Evolutionary conservation across 2,888 invertebrate species (phyloP).

Genomic region (Fragum whitleyi): DNA sequence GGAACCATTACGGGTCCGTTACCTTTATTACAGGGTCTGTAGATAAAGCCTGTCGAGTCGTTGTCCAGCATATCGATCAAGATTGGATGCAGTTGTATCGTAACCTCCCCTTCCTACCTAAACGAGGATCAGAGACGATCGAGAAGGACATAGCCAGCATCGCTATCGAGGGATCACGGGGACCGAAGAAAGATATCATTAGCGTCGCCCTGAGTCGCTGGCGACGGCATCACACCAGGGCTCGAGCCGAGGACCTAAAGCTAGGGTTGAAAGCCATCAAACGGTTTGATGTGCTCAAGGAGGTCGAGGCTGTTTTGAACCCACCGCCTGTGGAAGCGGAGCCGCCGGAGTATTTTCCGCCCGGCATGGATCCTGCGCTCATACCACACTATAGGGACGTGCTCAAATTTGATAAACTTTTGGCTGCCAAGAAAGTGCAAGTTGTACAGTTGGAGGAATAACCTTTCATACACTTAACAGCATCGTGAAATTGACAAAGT

Average conservation of each 20-base stretch:
- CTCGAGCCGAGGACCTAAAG: slow-evolving; percentile 78
- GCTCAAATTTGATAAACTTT: slow-evolving; percentile 77
- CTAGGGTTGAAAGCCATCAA: slow-evolving; percentile 71
- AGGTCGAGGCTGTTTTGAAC: slow-evolving; percentile 71
- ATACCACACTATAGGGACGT: slow-evolving; percentile 78
- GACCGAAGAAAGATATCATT: slow-evolving; percentile 65
- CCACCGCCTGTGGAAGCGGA: slow-evolving; percentile 69
- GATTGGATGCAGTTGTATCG: slow-evolving; percentile 81
- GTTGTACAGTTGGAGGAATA: slow-evolving; percentile 46
- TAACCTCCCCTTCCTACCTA: slow-evolving; percentile 79
- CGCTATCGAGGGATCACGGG: slow-evolving; percentile 67
- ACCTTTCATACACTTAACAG: no score
- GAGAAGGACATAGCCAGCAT: slow-evolving; percentile 78
- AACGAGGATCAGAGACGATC: slow-evolving; percentile 77
- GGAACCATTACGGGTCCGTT: no score
- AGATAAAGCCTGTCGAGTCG: slow-evolving; percentile 74
- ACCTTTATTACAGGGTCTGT: no score
- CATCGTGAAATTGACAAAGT: no score
- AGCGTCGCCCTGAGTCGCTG: slow-evolving; percentile 75
- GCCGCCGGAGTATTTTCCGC: slow-evolving; percentile 70
- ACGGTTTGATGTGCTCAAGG: slow-evolving; percentile 68
- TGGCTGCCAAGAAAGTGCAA: slow-evolving; percentile 68
- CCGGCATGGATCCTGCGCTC: slow-evolving; percentile 74
- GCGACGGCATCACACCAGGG: slow-evolving; percentile 80
- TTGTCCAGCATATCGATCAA: slow-evolving; percentile 71